phyloP scores from a whole-genome alignment of 2,113 vertebrate species.

The Tylochromis polylepis region DNA sequence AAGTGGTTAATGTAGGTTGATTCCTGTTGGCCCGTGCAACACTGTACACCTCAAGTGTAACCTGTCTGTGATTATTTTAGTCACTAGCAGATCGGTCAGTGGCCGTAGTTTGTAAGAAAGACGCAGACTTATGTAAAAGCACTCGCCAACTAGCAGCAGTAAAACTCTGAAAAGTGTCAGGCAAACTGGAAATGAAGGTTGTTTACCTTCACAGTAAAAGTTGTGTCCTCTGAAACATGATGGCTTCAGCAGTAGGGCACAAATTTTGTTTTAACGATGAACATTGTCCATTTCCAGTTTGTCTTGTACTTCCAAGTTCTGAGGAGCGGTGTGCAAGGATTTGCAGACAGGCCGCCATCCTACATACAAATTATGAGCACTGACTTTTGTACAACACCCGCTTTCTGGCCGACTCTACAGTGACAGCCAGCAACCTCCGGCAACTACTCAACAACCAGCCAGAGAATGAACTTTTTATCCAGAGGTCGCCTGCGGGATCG shows the following conservation, averaged over 20 bases:
- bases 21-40: not conserved
- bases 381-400: not conserved
- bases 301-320: not conserved
- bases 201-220: not conserved
- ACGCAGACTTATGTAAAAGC: not conserved
- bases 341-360: not conserved
- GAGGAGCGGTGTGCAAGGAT: too few relatives aligned
- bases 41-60: not conserved
- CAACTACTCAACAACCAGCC: not conserved
- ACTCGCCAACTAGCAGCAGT: not conserved
- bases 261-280: not conserved
- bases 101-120: not conserved
- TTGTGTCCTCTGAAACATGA: not conserved
- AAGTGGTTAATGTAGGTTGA: not conserved
- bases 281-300: not conserved
- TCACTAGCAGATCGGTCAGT: fast-evolving
- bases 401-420: not conserved
- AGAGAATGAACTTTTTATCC: fast-evolving
- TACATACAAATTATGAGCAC: not conserved
- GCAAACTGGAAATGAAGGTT: not conserved
- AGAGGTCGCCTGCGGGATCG: not conserved
- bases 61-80: not conserved
- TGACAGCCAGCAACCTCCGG: fast-evolving
- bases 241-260: not conserved
- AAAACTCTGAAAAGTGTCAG: not conserved